Evolutionary conservation across 2,113 vertebrate genomes (phyloP), one percentile per base, ranked within the genome.

Genomic region (Pluvianellus socialis): DNA sequence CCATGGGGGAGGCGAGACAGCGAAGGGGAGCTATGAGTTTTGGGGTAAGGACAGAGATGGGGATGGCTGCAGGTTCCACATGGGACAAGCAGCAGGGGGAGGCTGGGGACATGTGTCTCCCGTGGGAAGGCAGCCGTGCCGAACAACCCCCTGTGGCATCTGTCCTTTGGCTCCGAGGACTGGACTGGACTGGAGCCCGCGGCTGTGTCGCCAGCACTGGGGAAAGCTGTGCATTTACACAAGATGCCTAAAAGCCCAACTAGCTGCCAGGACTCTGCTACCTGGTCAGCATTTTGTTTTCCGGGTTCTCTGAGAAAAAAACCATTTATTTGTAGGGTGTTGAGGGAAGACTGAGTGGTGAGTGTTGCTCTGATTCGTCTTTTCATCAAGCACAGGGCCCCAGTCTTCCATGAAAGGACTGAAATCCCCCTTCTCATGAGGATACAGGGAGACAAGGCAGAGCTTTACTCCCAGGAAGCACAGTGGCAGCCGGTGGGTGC

Each of bases 1-100:
- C 9, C 1, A 4, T 0, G 3, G 18, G 32, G 14, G 16, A 45
- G 8, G 33, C 0, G 0, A 65, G 52, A 33, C 15, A 79, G 49
- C 1, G 8, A 55, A 10, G 17, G 27, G 15, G 7, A 86, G 14
- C 15, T 67, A 2, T 4, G 10, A 40, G 21, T 56, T 93, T 53
- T 66, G 33, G 12, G 32, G 8, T 84, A 14, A 50, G 11, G 6
- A 4, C 33, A 35, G 42, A 38, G 24, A 44, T 3, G 7, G 27
- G 42, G 23, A 19, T 27, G 33, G 7, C 61, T 90, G 52, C 38
- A 82, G 26, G 15, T 55, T 84, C 24, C 35, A 26, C 1, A 2
- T 0, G 1, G n/a, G 26, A 18, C 62, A 83, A 67, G 45, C 0
- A 0, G 14, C 0, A 1, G 9, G 4, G 3, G 2, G 3, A 67